Evolutionary conservation across 92 coral and sea anemone genomes (phyloP).

Genomic region (Zoanthus solanderi): DNA sequence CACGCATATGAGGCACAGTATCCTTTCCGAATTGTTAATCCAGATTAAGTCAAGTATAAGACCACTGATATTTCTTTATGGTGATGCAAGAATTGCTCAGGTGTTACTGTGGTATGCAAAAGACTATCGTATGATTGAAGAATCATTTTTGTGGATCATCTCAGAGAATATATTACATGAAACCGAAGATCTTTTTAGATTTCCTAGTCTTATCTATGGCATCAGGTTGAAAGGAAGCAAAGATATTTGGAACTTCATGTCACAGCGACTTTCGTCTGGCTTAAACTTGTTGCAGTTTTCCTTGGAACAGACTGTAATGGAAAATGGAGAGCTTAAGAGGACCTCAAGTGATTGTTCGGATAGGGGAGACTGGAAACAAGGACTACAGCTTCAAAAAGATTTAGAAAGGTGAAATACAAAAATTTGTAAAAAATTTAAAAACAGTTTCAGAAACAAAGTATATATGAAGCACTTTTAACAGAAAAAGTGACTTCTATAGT

Average conservation of each 20-base stretch:
- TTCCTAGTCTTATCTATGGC: conserved; percentile 82
- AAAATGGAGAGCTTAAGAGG: neutral
- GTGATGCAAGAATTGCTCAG: conserved; percentile 64
- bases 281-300: conserved; percentile 58
- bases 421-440: neutral
- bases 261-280: conserved; percentile 57
- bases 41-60: conserved; percentile 73
- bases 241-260: conserved; percentile 34
- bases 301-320: conserved; percentile 1
- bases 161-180: conserved; percentile 69
- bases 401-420: conserved; percentile 50
- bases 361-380: conserved; percentile 46
- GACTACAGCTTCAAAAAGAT: conserved; percentile 39
- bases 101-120: conserved; percentile 79
- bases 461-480: too few species aligned
- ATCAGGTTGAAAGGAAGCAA: conserved; percentile 49
- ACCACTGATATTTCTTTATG: conserved; percentile 67
- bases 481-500: too few species aligned
- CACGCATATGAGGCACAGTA: conserved; percentile 14
- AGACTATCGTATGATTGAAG: conserved; percentile 72
- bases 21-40: conserved; percentile 46
- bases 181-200: conserved; percentile 43
- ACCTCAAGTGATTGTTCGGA: conserved; percentile 56
- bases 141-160: conserved; percentile 75
- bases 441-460: neutral